Conservation (phyloP, 2,797 vertebrate species). For the Bovichtus variegatus region DNA sequence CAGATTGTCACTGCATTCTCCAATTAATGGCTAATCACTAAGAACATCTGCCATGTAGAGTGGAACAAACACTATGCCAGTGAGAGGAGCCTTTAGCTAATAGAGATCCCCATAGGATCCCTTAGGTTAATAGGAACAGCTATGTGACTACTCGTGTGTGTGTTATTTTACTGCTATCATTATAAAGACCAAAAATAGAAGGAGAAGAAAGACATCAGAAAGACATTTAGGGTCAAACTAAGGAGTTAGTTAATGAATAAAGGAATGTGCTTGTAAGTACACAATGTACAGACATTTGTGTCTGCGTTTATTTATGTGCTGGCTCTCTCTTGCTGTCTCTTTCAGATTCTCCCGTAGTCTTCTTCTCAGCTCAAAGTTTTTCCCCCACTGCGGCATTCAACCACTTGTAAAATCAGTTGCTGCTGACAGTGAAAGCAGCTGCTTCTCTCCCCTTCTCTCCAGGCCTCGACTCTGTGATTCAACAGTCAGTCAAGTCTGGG, state of each 20-base stretch:
- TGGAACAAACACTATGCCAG: constrained; percentile 70
- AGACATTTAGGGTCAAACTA: constrained; percentile 47
- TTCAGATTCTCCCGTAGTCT: constrained; percentile 19
- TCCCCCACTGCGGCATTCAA: constrained; percentile 45
- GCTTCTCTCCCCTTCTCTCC: constrained; percentile 46
- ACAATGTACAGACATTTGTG: constrained; percentile 34
- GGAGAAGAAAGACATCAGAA: constrained; percentile 40
- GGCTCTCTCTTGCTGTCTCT: constrained; percentile 1
- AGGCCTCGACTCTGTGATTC: constrained; percentile 66
- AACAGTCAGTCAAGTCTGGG: constrained; percentile 72
- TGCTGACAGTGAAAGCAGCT: constrained; percentile 65
- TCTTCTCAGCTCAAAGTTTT: constrained; percentile 50
- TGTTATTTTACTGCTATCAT: constrained; percentile 42
- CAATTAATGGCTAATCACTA: constrained; percentile 80
- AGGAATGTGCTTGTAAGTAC: constrained; percentile 10
- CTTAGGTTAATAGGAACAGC: constrained; percentile 72
- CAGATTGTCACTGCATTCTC: constrained; percentile 70
- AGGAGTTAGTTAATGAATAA: constrained; percentile 24
- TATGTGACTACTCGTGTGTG: constrained; percentile 41
- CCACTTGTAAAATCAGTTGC: constrained; percentile 67
- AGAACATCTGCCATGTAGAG: constrained; percentile 78
- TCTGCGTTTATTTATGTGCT: constrained; percentile 30
- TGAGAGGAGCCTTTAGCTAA: constrained; percentile 66
- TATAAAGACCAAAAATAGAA: constrained; percentile 37
- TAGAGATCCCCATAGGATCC: constrained; percentile 63